Evolutionary conservation across 2,888 invertebrate species (phyloP), one percentile per base, ranked within the genome.

Genomic region (Morinoia aosen): DNA sequence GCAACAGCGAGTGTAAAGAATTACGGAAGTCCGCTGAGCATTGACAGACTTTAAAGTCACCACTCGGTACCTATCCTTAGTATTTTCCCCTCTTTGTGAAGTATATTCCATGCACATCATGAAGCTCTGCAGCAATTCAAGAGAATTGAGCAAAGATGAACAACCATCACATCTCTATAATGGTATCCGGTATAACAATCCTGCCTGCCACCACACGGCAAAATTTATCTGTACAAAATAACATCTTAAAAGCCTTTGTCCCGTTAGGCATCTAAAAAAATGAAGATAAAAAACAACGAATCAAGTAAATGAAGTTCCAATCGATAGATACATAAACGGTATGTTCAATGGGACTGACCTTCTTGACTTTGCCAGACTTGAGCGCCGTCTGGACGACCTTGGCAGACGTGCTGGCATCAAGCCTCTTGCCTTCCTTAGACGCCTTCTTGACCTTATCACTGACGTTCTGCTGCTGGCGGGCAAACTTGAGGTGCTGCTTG

Each of bases 401-500:
- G 56, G 95, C 56, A 25, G 95, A 95, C 14, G 95, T 95, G 19
- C 76, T 58, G 19, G 58, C 39, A 48, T 96, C 95, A 39, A 96
- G 88, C 48, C 95, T 95, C 93, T 95, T 95, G 57, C 96, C 96
- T 48, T 98, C 97, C 97, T 97, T 88, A 97, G 97, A 97, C 48
- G 96, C 96, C 88, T 96, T 97, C 95, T 97, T 96, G 56, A 96
- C 58, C 64, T 96, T 96, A 90, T 96, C 96, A 25, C 95, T 90
- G 97, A 97, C 98, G 97, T 97, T 97, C 97, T 97, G 98, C 97
- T 97, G 97, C 95, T 96, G 97, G 14, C 96, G 96, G 96, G 57
- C 97, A 97, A 97, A 97, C 97, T 97, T 98, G 25, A 98, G 97
- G 64, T 97, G 97, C 97, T 99, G 98, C 96, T 98, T 98, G 95